Conservation (phyloP, 2,113 vertebrate species). For the Oncorhynchus tshawytscha region DNA sequence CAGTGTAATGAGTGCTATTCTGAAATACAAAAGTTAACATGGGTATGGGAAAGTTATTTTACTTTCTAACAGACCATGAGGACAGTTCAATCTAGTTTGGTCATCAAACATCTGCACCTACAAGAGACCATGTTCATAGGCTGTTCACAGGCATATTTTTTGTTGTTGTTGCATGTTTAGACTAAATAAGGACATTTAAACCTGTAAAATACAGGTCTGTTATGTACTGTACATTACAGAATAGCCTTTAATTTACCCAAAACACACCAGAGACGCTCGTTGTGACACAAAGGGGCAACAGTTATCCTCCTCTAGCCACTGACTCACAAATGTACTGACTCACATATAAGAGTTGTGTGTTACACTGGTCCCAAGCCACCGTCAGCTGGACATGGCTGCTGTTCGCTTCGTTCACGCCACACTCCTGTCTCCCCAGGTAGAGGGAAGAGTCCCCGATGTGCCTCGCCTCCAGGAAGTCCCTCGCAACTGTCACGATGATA, state of each 20-base stretch:
- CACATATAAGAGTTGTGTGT: conserved; percentile 70
- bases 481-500: conserved; percentile 72
- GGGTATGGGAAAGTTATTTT: neutral
- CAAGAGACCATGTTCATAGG: no score
- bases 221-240: no score
- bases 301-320: neutral
- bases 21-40: conserved; percentile 53
- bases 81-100: neutral
- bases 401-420: conserved; percentile 71
- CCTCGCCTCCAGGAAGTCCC: conserved; percentile 68
- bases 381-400: conserved; percentile 74
- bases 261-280: no score
- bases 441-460: conserved; percentile 71
- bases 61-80: neutral
- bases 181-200: no score
- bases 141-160: no score
- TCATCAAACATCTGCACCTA: no score
- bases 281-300: no score
- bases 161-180: no score
- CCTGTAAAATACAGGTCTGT: no score
- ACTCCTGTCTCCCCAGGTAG: conserved; percentile 77
- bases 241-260: no score
- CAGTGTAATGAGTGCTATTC: conserved; percentile 76
- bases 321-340: conserved; percentile 42
- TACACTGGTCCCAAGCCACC: conserved; percentile 76